These are phyloP conservation scores for Drosophila murphyi DNA, from an alignment of 1,140 invertebrate genomes.

Conservation along the genomic window DNA sequence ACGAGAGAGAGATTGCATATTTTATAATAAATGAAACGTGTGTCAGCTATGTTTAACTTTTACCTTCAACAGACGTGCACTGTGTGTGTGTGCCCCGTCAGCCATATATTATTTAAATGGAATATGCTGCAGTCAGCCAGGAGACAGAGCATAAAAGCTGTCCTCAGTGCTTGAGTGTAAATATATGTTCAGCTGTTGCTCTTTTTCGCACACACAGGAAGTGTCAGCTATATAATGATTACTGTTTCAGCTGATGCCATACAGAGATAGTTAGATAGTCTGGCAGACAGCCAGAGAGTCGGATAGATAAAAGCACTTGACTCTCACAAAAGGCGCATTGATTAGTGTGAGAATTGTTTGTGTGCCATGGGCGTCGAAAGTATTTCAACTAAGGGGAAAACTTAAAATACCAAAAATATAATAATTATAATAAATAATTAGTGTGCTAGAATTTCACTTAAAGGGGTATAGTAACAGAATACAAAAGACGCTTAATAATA, in stretches of 20 bases:
- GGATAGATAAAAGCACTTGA: constrained; percentile 30
- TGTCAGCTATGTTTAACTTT: constrained; percentile 79
- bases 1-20: constrained; percentile 65
- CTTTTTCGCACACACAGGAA: constrained; percentile 33
- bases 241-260: constrained; percentile 28
- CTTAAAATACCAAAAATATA: too few species aligned
- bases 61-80: constrained; percentile 23
- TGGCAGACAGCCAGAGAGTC: constrained; percentile 1
- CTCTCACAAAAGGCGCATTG: constrained; percentile 42
- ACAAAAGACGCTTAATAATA: too few species aligned
- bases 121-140: constrained; percentile 50
- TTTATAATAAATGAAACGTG: constrained; percentile 81
- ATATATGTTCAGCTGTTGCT: constrained; percentile 26
- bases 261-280: not conserved
- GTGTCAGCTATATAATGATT: constrained; percentile 53
- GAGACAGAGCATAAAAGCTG: constrained; percentile 30
- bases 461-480: not conserved
- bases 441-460: not conserved
- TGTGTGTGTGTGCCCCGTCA: constrained; percentile 16
- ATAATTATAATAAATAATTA: too few species aligned
- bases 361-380: not conserved
- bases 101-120: constrained; percentile 72
- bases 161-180: constrained; percentile 20
- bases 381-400: not conserved
- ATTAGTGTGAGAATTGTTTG: constrained; percentile 44